Percentiles rank a stretch among this genome's conserved stretches.
Evolutionary conservation across 2,113 vertebrate genomes (phyloP).

Genomic region (Pionites leucogaster): DNA sequence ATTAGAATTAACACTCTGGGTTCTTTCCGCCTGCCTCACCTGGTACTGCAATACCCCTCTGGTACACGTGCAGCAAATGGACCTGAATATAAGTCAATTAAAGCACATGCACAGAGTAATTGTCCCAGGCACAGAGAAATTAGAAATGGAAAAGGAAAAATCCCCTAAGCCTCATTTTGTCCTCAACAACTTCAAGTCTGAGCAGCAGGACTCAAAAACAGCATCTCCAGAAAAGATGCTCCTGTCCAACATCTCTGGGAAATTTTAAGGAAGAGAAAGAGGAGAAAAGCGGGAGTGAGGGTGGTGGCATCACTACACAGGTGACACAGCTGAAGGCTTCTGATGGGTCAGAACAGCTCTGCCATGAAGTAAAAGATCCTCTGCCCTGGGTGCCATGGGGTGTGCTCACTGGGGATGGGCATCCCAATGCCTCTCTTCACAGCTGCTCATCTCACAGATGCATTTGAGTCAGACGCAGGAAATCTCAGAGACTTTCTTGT

Average conservation of each 20-base stretch:
- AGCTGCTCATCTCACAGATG: neutral
- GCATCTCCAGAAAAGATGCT: neutral
- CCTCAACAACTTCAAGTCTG: neutral
- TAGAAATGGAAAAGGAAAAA: neutral
- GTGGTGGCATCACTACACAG: neutral
- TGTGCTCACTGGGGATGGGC: neutral
- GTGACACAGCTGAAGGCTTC: neutral
- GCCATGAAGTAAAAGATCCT: neutral
- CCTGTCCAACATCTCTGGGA: neutral
- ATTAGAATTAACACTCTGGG: neutral
- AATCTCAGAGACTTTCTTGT: neutral
- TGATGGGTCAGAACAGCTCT: neutral
- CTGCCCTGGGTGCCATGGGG: rapidly evolving
- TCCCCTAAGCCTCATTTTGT: neutral
- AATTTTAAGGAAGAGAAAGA: neutral
- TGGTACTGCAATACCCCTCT: rapidly evolving
- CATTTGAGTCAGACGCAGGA: rapidly evolving
- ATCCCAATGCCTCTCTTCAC: neutral
- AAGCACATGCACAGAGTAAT: neutral
- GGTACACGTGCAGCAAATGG: neutral
- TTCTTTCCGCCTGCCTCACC: neutral
- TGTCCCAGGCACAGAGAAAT: neutral
- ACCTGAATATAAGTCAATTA: neutral
- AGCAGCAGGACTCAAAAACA: neutral
- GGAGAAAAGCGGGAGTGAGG: neutral